Percentiles rank a stretch among this genome's conserved stretches.
Evolutionary conservation across 2,113 vertebrate species (phyloP).

Genomic region (Patagioenas fasciata): DNA sequence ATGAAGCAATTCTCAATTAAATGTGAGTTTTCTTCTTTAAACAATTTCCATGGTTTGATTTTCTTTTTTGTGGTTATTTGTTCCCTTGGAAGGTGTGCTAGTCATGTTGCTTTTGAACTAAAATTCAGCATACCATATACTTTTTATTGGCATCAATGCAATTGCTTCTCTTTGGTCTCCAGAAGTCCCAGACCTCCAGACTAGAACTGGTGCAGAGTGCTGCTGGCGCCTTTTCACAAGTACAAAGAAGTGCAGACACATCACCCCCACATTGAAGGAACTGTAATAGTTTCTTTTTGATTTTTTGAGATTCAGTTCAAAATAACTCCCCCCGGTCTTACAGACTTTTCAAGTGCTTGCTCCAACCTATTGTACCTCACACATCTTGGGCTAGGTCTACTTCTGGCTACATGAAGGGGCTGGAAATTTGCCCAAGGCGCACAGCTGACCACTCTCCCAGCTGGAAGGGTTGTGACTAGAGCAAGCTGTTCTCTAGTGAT

Average conservation of each 20-base stretch:
- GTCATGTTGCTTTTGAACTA: slow-evolving; percentile 64
- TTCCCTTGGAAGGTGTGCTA: slow-evolving; percentile 58
- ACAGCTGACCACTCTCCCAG: not conserved
- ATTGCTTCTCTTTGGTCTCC: slow-evolving; percentile 34
- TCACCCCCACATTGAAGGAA: slow-evolving; percentile 14
- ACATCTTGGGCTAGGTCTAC: not conserved
- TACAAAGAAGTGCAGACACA: not conserved
- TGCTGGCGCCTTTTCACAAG: slow-evolving; percentile 11
- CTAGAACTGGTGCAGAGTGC: not conserved
- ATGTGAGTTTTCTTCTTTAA: slow-evolving; percentile 59
- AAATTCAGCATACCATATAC: slow-evolving; percentile 43
- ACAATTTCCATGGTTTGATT: slow-evolving; percentile 52
- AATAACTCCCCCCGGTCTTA: not conserved
- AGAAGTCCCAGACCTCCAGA: slow-evolving; percentile 48
- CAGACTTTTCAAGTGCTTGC: not conserved
- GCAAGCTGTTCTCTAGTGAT: not conserved
- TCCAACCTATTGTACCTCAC: not conserved
- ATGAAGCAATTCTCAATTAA: slow-evolving; percentile 60
- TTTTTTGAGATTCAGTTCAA: slow-evolving; percentile 31
- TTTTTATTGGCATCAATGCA: slow-evolving; percentile 52
- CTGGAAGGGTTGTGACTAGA: not conserved
- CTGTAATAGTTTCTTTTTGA: not conserved
- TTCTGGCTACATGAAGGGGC: not conserved
- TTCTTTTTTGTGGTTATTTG: slow-evolving; percentile 67
- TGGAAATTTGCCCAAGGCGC: not conserved